Percentiles rank a stretch among this genome's conserved stretches.
These are phyloP conservation scores for Mallotus villosus DNA, from an alignment of 2,797 vertebrate species.

Conservation along the genomic window DNA sequence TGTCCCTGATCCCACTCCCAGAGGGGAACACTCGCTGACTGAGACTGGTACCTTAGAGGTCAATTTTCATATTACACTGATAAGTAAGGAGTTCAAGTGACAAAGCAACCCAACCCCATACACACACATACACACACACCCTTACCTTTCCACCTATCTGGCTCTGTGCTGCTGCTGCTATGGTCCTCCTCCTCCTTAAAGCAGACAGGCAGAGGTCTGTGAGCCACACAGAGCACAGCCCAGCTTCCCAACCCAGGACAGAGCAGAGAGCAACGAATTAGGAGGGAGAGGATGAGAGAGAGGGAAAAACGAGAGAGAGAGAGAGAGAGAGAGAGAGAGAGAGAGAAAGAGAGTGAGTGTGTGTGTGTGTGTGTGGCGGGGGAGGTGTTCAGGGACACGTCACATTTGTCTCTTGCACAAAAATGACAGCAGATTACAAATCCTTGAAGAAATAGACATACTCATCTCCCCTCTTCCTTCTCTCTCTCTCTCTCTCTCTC, in stretches of 20 bases:
- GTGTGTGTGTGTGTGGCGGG: too few species aligned
- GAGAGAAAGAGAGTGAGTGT: conserved; percentile 16
- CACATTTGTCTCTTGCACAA: conserved; percentile 18
- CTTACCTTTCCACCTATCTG: conserved; percentile 9
- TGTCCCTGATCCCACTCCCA: neutral
- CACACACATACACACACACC: conserved; percentile 1
- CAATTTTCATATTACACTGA: neutral
- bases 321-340: conserved; percentile 19
- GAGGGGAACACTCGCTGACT: neutral
- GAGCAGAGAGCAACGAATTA: neutral
- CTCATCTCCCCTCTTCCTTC: conserved; percentile 55
- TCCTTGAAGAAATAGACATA: conserved; percentile 39
- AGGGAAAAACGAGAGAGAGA: neutral
- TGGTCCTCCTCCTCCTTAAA: too few species aligned
- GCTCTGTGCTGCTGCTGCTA: neutral
- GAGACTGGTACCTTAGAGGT: neutral
- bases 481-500: conserved; percentile 12
- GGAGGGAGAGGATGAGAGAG: conserved; percentile 30
- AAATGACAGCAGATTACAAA: conserved; percentile 36
- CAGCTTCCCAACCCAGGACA: neutral
- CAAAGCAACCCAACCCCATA: neutral
- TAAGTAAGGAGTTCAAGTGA: conserved; percentile 9
- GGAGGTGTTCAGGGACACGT: conserved; percentile 23
- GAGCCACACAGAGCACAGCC: neutral
- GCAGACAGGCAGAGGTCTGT: too few species aligned